phyloP scores from a whole-genome alignment of 2,888 invertebrate species.

The Tenthredo scrophulariae region DNA sequence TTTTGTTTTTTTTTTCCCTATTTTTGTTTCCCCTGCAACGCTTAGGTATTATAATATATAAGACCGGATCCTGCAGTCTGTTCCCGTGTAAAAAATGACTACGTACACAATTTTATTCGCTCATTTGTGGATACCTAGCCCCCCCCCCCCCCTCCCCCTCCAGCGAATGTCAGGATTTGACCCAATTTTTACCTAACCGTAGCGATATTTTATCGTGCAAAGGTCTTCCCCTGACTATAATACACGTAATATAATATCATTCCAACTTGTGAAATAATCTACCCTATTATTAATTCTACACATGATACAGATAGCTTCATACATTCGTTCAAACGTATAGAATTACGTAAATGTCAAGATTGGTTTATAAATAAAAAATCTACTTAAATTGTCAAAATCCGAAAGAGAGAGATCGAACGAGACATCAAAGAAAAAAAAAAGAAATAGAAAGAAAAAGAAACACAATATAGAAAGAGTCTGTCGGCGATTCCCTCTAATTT shows the following conservation, averaged over 20 bases:
- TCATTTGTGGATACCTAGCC: neutral
- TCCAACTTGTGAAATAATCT: no score
- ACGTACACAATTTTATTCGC: neutral
- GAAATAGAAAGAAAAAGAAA: neutral
- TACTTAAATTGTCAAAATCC: no score
- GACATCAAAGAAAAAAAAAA: neutral
- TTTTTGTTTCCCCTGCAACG: neutral
- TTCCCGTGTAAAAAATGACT: neutral
- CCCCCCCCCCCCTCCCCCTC: no score
- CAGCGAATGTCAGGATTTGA: conserved; percentile 29
- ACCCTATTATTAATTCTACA: no score
- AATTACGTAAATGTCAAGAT: no score
- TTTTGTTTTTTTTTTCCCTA: neutral
- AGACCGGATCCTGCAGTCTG: neutral
- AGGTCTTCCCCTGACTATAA: neutral
- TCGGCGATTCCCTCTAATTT: conserved; percentile 24
- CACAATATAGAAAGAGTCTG: no score
- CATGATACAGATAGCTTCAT: no score
- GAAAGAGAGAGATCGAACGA: no score
- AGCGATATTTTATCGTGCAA: conserved; percentile 6
- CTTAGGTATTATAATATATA: neutral
- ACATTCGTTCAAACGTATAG: no score
- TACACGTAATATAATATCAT: neutral
- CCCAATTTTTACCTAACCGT: conserved; percentile 16
- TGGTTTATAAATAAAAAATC: no score